Percentiles rank a stretch among this genome's conserved stretches.
phyloP scores from a whole-genome alignment of 2,888 invertebrate genomes.

The Cerceris ruficornis region DNA sequence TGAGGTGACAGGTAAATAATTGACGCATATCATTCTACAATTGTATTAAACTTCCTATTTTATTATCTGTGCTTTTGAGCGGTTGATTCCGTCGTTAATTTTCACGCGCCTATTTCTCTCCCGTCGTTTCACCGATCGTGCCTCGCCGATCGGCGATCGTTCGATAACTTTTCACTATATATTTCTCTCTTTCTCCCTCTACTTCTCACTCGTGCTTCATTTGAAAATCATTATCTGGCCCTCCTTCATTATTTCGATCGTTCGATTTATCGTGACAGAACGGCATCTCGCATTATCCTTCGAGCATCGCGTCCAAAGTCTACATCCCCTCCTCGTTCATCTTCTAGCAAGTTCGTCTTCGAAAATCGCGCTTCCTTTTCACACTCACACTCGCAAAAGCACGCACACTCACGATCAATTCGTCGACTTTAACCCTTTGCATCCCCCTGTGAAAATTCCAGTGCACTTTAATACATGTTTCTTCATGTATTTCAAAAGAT shows the following conservation, averaged over 20 bases:
- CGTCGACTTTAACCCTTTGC: too few relatives aligned
- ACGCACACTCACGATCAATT: too few relatives aligned
- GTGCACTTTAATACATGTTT: too few relatives aligned
- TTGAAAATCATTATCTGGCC: constrained; percentile 1
- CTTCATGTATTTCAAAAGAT: too few relatives aligned
- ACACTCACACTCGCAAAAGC: too few relatives aligned
- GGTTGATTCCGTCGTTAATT: constrained; percentile 66
- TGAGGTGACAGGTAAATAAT: constrained; percentile 52
- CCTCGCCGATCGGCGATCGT: constrained; percentile 13
- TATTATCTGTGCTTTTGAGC: constrained; percentile 80
- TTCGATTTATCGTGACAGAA: background rate
- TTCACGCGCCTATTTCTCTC: constrained; percentile 23
- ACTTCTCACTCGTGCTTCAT: background rate
- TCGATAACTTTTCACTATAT: background rate
- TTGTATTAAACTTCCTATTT: constrained; percentile 80
- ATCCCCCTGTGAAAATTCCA: too few relatives aligned
- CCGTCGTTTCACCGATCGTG: constrained; percentile 3
- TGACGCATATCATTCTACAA: constrained; percentile 51
- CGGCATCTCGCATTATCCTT: background rate
- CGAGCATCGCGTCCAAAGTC: constrained; percentile 1
- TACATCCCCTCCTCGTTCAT: constrained; percentile 21
- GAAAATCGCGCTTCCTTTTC: too few relatives aligned
- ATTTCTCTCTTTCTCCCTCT: constrained; percentile 3
- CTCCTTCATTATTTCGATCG: constrained; percentile 3
- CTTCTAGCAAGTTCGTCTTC: background rate